A percentile compares a stretch with the other conserved stretches of the same genome.
These are phyloP conservation scores for Trogon melanurus DNA, from an alignment of 2,113 vertebrate species.

Conservation along the genomic window DNA sequence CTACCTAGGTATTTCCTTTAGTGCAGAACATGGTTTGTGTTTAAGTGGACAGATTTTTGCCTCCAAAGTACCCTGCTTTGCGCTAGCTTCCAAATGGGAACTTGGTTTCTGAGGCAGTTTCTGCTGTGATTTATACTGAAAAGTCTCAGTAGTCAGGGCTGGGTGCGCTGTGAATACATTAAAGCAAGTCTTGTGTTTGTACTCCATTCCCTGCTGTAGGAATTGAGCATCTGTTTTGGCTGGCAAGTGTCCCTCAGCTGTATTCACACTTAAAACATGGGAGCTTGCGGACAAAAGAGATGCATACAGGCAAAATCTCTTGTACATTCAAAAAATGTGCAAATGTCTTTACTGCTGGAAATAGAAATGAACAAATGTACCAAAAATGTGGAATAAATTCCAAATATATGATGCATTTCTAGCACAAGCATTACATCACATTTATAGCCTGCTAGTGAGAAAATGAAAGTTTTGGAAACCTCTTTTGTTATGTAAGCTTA, in stretches of 20 bases:
- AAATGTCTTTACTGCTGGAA: background rate
- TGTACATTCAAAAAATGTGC: background rate
- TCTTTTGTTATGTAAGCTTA: background rate
- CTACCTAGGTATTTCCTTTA: background rate
- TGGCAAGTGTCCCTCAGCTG: slow-evolving; percentile 46
- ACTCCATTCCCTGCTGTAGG: background rate
- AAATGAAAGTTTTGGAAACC: background rate
- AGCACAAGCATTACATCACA: background rate
- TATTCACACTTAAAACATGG: background rate
- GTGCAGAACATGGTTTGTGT: background rate
- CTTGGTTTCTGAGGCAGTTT: background rate
- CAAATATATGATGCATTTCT: background rate
- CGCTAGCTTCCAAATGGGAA: background rate
- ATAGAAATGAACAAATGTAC: background rate
- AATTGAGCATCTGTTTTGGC: slow-evolving; percentile 42
- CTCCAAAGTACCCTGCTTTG: background rate
- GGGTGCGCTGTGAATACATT: background rate
- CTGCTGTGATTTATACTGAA: background rate
- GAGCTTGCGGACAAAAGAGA: background rate
- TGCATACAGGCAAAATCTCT: background rate
- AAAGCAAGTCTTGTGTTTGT: background rate
- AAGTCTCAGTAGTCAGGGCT: background rate
- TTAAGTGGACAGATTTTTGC: background rate
- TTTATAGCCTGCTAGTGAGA: background rate
- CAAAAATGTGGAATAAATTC: background rate